Percentiles rank a stretch among this genome's conserved stretches.
phyloP scores from a whole-genome alignment of 1,140 invertebrate species.

The Caligus rogercresseyi region DNA sequence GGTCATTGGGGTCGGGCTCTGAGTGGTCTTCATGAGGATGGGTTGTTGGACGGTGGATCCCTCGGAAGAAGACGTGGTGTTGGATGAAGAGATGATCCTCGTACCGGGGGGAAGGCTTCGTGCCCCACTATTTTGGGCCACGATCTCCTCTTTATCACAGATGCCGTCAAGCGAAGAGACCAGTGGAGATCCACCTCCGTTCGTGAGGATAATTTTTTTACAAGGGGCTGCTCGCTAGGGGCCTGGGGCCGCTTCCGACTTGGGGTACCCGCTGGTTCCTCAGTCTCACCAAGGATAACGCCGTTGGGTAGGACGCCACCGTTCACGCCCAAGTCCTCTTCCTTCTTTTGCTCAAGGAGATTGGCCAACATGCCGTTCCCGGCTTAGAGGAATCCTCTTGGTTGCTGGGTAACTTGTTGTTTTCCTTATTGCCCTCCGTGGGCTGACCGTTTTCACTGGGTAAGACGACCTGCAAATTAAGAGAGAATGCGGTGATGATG shows the following conservation, averaged over 20 bases:
- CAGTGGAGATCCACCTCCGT: background rate
- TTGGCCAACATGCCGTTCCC: slow-evolving; percentile 10
- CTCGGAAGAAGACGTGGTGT: background rate
- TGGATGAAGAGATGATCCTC: background rate
- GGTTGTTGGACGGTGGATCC: background rate
- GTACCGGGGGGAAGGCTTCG: background rate
- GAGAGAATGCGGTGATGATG: too few species aligned
- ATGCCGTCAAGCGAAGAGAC: background rate
- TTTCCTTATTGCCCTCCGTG: too few species aligned
- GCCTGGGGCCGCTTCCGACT: background rate
- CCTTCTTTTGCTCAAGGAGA: background rate
- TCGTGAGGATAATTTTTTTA: background rate
- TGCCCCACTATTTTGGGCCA: background rate
- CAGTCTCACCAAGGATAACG: background rate
- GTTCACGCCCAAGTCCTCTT: background rate
- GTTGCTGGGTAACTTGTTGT: too few species aligned
- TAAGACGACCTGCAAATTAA: too few species aligned
- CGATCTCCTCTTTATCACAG: background rate
- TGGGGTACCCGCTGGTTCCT: background rate
- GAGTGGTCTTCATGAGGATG: background rate
- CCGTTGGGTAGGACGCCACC: background rate
- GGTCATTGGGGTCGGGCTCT: background rate
- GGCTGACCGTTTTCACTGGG: too few species aligned
- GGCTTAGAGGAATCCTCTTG: background rate
- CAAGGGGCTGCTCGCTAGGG: background rate